Conservation (phyloP, 2,888 invertebrate species). For the Pandemis heparana region DNA sequence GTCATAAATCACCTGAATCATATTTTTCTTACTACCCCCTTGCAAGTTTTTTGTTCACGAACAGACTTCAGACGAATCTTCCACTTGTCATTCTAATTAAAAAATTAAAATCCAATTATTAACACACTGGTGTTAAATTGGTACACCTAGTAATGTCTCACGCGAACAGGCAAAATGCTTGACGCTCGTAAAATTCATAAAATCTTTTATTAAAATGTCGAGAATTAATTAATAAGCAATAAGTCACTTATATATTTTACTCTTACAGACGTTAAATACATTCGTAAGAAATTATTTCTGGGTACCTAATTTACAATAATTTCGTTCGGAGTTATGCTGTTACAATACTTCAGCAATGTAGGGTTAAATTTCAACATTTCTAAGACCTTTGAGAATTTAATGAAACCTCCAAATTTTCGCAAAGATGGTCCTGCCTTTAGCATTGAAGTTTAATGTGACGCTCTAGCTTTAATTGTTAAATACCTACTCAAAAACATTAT, state of each 20-base stretch:
- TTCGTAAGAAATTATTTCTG: not conserved
- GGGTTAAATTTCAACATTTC: conserved; percentile 11
- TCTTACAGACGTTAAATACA: not conserved
- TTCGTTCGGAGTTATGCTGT: not conserved
- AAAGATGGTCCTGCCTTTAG: not conserved
- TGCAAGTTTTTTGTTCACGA: no score
- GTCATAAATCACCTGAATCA: no score
- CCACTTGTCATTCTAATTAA: not conserved
- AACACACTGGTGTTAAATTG: no score
- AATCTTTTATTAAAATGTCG: not conserved
- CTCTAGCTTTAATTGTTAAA: no score
- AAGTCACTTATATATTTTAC: not conserved
- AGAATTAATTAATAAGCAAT: not conserved
- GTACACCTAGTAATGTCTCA: not conserved
- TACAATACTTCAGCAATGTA: not conserved
- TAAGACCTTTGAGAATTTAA: conserved; percentile 15
- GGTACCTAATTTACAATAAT: not conserved
- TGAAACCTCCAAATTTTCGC: conserved; percentile 8
- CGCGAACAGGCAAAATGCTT: not conserved
- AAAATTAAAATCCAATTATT: not conserved
- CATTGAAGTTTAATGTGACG: not conserved
- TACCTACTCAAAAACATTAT: no score
- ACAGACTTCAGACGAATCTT: no score
- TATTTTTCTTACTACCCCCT: no score
- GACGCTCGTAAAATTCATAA: not conserved